These are phyloP conservation scores for Drosophila paucipuncta DNA, from an alignment of 2,888 invertebrate genomes.

Conservation along the genomic window DNA sequence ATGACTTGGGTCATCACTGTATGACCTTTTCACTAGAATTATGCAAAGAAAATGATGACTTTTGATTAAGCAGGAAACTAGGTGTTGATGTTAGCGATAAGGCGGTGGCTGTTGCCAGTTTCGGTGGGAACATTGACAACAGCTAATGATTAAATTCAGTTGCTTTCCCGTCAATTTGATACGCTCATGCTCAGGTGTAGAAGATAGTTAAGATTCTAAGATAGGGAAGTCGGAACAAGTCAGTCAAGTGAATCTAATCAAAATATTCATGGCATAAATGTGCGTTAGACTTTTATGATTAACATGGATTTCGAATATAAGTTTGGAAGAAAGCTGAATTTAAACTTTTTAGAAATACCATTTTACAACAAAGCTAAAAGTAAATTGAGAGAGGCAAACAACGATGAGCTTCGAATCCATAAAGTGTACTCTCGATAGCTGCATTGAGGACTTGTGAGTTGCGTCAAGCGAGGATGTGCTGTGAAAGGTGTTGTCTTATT, in stretches of 20 bases:
- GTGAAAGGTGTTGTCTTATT: background rate
- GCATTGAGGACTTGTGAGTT: background rate
- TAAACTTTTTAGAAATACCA: background rate
- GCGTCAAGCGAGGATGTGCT: background rate
- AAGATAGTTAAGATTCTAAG: constrained; percentile 26
- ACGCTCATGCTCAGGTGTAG: constrained; percentile 36
- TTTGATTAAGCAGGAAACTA: constrained; percentile 46
- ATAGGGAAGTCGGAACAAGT: constrained; percentile 18
- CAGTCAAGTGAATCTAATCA: constrained; percentile 57
- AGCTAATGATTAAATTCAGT: constrained; percentile 56
- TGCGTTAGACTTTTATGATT: background rate
- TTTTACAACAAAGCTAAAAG: background rate
- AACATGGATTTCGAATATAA: constrained; percentile 3
- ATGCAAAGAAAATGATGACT: constrained; percentile 52
- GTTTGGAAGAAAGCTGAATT: background rate
- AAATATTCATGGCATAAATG: constrained; percentile 57
- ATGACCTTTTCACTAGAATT: constrained; percentile 42
- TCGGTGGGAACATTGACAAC: constrained; percentile 60
- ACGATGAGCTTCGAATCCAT: background rate
- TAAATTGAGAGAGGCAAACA: background rate
- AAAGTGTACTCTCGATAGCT: background rate
- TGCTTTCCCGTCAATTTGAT: constrained; percentile 61
- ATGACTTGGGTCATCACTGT: constrained; percentile 32
- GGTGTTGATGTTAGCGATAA: constrained; percentile 64
- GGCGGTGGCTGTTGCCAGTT: constrained; percentile 2